Evolutionary conservation across 2,888 invertebrate species (phyloP), one percentile per base, ranked within the genome.

Genomic region (Acleris cristana): DNA sequence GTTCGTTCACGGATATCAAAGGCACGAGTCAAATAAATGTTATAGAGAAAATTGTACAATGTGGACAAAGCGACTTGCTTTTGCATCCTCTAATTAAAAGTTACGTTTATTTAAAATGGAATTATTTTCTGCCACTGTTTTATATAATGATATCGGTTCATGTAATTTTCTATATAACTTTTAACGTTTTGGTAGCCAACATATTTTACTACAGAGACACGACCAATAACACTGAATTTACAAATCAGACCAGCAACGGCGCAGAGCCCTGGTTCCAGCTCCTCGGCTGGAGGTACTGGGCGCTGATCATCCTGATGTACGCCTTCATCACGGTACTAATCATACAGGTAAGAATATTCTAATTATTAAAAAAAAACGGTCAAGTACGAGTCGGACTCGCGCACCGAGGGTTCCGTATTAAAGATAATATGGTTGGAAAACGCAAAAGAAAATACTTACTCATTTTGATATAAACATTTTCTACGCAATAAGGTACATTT

Each of bases 21-120:
- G 21, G 10, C 12, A 45, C 49, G 40, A 62, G 45, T 8, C 62
- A 62, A 54, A 54, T 62, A 16, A 34, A 48, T 23, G 26, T 57
- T 2, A 21, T 64, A 19, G 56, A 64, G 23, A 26, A 64, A 64
- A 14, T 64, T 7, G 51, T 64, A 40, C 44, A 40, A 26, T 52
- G 19, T 18, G 64, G 18, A 26, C 64, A 26, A 19, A 64, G 40
- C 18, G 23, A 64, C n/a, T 6, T 44, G 19, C 49, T 64, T 23
- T 26, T 34, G 34, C 62, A 62, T n/a, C 62, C 62, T 16, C 8
- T 54, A 14, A 54, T 62, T 18, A 12, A 48, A 6, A 62, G 62
- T 30, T 54, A 54, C 14, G 8, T 62, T 8, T 48, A 62, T 16
- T 45, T 54, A 14, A 62, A 62, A 21, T 55, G 54, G 62, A 48